Conservation (phyloP, 2,113 vertebrate genomes). For the Eulacestoma nigropectus region DNA sequence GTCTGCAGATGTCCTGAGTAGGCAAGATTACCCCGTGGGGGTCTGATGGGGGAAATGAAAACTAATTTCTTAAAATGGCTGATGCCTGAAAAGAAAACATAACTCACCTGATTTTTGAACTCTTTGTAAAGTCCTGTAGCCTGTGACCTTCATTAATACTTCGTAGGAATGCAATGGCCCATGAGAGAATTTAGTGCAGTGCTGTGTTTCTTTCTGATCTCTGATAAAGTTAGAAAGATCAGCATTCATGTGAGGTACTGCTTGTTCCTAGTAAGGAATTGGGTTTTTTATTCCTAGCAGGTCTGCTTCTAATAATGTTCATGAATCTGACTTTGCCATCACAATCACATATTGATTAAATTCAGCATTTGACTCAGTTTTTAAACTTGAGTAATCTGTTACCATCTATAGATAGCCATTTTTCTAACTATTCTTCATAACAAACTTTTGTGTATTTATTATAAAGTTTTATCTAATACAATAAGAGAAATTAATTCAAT, state of each 20-base stretch:
- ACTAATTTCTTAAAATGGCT: not conserved
- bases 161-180: not conserved
- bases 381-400: constrained; percentile 4
- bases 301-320: not conserved
- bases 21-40: not conserved
- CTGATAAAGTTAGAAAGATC: not conserved
- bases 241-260: not conserved
- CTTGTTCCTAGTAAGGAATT: not conserved
- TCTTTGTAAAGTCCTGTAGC: not conserved
- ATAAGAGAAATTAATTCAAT: not conserved
- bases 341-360: not conserved
- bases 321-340: not conserved
- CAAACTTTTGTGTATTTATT: not conserved
- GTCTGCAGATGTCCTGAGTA: not conserved
- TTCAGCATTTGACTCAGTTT: not conserved
- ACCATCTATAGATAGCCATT: not conserved
- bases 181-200: not conserved
- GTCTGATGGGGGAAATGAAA: not conserved
- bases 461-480: constrained; percentile 3
- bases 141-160: not conserved
- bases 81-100: not conserved
- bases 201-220: not conserved
- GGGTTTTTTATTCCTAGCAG: not conserved
- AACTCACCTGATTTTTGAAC: not conserved
- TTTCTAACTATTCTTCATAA: not conserved